Base-by-base conservation (phyloP, 2,113 vertebrate species). In the Pseudolaguvia tuberculata region DNA sequence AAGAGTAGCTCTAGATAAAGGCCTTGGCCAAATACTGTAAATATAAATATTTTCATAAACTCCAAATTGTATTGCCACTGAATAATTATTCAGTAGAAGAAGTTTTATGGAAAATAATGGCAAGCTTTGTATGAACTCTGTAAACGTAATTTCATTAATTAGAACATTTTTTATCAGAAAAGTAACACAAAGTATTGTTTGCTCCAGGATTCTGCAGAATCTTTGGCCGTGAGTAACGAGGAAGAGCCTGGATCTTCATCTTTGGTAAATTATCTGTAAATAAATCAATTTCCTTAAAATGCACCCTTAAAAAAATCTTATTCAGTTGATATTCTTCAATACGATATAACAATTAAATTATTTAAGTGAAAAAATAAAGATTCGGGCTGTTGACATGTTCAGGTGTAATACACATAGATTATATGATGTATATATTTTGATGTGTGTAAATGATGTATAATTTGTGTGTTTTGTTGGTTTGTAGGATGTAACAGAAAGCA, bases 401-500 rank as follows among this genome's bases (percentile, higher is more conserved):
- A n/a, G n/a, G n/a, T n/a, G n/a, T n/a, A n/a, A n/a, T n/a, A n/a
- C n/a, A n/a, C 31, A 17, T 9, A 57, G 13, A 29, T 23, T 59
- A 48, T 12, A 31, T 29, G 5, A 2, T n/a, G 17, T 45, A 9
- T 11, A 21, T 39, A 14, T 20, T 39, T 5, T 25, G 14, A 10
- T 39, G 39, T n/a, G 18, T 4, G 17, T 70, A 5, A 35, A 9
- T 70, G 20, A 42, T 69, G 48, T 69, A 27, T 50, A n/a, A 45
- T 47, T 14, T 63, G 13, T 69, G n/a, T 65, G 4, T 58, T 18
- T 29, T 45, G n/a, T 77, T 31, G 55, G 29, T 15, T 78, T 65
- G 18, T 76, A 82, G 81, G 78, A 78, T 5, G 3, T 17, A 20
- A 51, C 47, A 9, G 52, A 71, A 18, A 67, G 45, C 45, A 27